A percentile compares a stretch with the other conserved stretches of the same genome.
Evolutionary conservation across 2,113 vertebrate species (phyloP).

Genomic region (Smithornis capensis): DNA sequence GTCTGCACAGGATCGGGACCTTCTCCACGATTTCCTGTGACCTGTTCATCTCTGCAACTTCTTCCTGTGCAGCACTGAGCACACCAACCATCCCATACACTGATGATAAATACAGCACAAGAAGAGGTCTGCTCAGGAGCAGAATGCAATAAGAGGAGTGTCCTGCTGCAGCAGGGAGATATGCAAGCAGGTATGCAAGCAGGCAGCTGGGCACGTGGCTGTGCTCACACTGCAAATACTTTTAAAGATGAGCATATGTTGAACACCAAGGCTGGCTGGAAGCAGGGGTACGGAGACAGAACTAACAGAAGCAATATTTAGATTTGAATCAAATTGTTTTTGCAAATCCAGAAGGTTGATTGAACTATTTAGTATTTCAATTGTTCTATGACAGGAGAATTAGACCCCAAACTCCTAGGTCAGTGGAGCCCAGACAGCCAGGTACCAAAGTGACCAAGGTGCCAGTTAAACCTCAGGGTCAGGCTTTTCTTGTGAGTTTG

Average conservation of each 20-base stretch:
- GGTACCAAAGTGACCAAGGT: neutral
- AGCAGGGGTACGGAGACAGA: neutral
- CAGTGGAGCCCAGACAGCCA: rapidly evolving
- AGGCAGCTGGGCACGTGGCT: neutral
- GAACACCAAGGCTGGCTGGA: neutral
- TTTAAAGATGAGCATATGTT: neutral
- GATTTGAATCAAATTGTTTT: neutral
- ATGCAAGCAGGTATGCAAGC: neutral
- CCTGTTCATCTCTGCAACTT: neutral
- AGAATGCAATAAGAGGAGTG: neutral
- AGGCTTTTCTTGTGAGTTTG: neutral
- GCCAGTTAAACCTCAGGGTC: neutral
- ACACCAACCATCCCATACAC: rapidly evolving
- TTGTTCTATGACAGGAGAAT: neutral
- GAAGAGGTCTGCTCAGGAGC: neutral
- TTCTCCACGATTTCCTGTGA: rapidly evolving
- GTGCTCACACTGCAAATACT: neutral
- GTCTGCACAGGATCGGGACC: neutral
- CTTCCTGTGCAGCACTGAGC: neutral
- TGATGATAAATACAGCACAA: rapidly evolving
- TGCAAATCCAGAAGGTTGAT: neutral
- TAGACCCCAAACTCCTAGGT: neutral
- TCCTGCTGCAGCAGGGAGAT: neutral
- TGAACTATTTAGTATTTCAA: neutral
- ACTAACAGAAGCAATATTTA: neutral